phyloP scores from a whole-genome alignment of 1,140 invertebrate species.

The Drosophila kanapiae region DNA sequence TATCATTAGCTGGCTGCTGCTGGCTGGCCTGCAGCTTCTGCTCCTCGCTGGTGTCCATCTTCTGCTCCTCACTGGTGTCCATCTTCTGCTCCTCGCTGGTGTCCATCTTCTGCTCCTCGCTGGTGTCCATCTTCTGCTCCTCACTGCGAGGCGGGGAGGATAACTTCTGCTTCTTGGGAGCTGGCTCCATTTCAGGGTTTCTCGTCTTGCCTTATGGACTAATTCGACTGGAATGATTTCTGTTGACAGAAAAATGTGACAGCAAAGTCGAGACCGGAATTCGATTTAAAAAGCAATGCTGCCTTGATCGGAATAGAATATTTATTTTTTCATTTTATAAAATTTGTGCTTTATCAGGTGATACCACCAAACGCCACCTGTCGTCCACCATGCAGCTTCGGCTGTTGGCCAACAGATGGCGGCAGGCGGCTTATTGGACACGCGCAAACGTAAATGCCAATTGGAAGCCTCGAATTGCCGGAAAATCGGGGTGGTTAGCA shows the following conservation, averaged over 20 bases:
- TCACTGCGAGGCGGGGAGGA: slow-evolving; percentile 34
- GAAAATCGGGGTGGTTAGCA: slow-evolving; percentile 61
- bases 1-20: slow-evolving; percentile 53
- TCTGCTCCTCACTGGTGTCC: no score
- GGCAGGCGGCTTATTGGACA: slow-evolving; percentile 67
- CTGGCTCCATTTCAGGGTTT: slow-evolving; percentile 42
- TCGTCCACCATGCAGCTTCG: slow-evolving; percentile 31
- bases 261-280: no score
- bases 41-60: no score
- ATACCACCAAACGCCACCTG: slow-evolving; percentile 61
- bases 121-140: no score
- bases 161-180: slow-evolving; percentile 54
- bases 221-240: no score
- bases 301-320: no score
- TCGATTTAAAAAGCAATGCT: no score
- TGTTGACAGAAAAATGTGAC: no score
- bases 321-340: background rate
- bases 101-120: no score
- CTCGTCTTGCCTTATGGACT: no score
- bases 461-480: slow-evolving; percentile 64
- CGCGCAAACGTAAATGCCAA: slow-evolving; percentile 81
- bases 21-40: background rate
- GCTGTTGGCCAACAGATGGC: slow-evolving; percentile 54
- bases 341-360: no score
- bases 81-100: no score